A percentile compares a stretch with the other conserved stretches of the same genome.
Evolutionary conservation across 2,797 vertebrate genomes (phyloP).

Genomic region (Eulemur coronatus): DNA sequence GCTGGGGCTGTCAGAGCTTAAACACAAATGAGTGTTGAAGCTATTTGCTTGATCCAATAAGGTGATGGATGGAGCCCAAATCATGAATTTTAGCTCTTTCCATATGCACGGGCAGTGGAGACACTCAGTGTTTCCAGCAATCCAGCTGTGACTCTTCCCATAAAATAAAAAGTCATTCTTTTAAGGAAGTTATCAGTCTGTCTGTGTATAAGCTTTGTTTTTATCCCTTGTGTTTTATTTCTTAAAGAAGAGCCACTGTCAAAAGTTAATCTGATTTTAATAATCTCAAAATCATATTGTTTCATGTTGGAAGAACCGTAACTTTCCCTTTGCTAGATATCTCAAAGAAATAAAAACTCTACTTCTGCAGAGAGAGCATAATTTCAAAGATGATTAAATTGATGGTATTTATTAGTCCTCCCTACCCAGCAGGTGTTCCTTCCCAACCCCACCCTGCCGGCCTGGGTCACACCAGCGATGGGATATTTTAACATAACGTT

Average conservation of each 20-base stretch:
- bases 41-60: background rate
- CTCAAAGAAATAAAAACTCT: background rate
- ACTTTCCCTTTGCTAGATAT: background rate
- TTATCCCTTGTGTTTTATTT: background rate
- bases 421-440: fast-evolving
- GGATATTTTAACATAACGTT: fast-evolving
- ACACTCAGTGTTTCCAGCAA: background rate
- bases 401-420: background rate
- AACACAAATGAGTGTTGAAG: background rate
- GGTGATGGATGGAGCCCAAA: background rate
- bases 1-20: background rate
- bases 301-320: background rate
- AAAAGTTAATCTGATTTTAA: background rate
- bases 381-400: background rate
- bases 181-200: background rate
- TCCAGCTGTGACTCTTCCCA: too few species aligned
- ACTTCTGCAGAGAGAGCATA: background rate
- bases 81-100: background rate
- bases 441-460: fast-evolving
- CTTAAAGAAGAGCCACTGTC: background rate
- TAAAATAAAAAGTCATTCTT: background rate
- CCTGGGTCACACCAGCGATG: fast-evolving
- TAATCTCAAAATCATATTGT: background rate
- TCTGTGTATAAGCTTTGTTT: background rate
- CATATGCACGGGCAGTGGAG: fast-evolving